Conservation (phyloP, 2,113 vertebrate species). For the Halichoeres trimaculatus region DNA sequence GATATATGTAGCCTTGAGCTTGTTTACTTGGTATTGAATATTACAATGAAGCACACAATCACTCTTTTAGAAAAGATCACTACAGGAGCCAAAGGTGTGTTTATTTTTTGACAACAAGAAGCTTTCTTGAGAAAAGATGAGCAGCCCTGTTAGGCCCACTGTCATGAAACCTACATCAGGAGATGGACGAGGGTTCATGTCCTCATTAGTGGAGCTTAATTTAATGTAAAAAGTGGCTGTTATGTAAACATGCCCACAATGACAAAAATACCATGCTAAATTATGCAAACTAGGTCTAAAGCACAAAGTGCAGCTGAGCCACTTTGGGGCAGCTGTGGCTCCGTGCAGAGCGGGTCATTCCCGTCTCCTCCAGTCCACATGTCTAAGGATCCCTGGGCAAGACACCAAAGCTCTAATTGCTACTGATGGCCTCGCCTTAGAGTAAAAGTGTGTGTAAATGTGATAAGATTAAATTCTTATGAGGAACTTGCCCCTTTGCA, state of each 20-base stretch:
- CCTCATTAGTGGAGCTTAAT: neutral
- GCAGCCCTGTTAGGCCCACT: neutral
- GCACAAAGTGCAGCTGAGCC: neutral
- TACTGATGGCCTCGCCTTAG: neutral
- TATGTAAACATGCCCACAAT: neutral
- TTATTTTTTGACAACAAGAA: too few relatives aligned
- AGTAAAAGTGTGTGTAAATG: neutral
- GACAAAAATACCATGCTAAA: constrained; percentile 3
- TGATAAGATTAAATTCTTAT: neutral
- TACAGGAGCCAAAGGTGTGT: too few relatives aligned
- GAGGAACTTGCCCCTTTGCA: neutral
- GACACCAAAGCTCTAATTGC: neutral
- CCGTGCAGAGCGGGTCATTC: neutral
- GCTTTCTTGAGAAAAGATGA: too few relatives aligned
- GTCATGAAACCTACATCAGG: neutral
- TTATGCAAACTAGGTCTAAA: constrained; percentile 1
- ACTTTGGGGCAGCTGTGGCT: neutral
- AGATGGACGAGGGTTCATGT: neutral
- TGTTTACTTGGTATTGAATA: neutral
- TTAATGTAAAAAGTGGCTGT: neutral
- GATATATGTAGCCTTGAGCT: neutral
- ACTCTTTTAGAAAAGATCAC: too few relatives aligned
- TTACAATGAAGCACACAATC: too few relatives aligned
- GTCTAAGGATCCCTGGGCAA: neutral
- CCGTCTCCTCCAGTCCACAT: neutral